Evolutionary conservation across 2,888 invertebrate genomes (phyloP).

Genomic region (Acrocera orbiculus): DNA sequence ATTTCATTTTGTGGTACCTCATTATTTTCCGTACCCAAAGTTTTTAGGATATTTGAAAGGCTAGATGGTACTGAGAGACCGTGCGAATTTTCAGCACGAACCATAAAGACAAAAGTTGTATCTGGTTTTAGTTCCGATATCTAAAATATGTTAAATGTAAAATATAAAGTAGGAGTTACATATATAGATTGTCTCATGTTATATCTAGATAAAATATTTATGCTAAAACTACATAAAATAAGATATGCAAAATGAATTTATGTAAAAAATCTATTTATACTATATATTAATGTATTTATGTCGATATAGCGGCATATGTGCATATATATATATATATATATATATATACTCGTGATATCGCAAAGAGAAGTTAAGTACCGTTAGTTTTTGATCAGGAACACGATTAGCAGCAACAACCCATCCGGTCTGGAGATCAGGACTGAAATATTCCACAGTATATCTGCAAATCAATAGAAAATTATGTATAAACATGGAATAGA

Average conservation of each 20-base stretch:
- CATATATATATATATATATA: too few species aligned
- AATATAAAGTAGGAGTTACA: too few species aligned
- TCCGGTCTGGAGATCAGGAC: slow-evolving; percentile 58
- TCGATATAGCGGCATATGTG: not conserved
- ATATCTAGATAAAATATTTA: too few species aligned
- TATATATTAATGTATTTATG: slow-evolving; percentile 6
- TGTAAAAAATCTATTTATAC: too few species aligned
- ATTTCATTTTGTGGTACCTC: slow-evolving; percentile 28
- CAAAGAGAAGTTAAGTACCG: slow-evolving; percentile 33
- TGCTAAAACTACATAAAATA: too few species aligned
- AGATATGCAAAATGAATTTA: too few species aligned
- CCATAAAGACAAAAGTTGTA: slow-evolving; percentile 68
- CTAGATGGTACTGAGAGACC: slow-evolving; percentile 69
- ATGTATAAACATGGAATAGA: too few species aligned
- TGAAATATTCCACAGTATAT: slow-evolving; percentile 61
- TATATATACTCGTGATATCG: slow-evolving; percentile 5
- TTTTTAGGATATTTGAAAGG: slow-evolving; percentile 52
- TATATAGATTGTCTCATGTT: too few species aligned
- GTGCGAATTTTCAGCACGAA: slow-evolving; percentile 70
- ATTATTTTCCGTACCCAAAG: slow-evolving; percentile 32
- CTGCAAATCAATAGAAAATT: slow-evolving; percentile 29
- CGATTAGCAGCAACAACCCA: slow-evolving; percentile 55
- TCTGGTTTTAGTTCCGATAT: slow-evolving; percentile 53
- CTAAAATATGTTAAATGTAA: too few species aligned
- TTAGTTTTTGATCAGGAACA: slow-evolving; percentile 48